Evolutionary conservation across 2,113 vertebrate genomes (phyloP).

Genomic region (Xenopus tropicalis): DNA sequence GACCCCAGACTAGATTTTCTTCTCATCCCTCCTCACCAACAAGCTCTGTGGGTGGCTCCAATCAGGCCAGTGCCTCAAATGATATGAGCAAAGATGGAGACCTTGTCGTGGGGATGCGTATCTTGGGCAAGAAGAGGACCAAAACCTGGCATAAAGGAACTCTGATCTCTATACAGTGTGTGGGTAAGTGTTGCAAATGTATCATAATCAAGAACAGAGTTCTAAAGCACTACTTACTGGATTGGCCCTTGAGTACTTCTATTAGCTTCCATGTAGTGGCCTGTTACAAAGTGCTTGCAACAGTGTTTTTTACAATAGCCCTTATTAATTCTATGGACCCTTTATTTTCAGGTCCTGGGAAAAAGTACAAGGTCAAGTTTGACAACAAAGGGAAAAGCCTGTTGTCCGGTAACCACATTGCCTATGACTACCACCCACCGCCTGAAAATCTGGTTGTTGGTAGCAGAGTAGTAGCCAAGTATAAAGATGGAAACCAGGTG

Average conservation of each 20-base stretch:
- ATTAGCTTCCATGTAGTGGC: no score
- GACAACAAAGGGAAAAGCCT: slow-evolving; percentile 95
- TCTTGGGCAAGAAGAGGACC: slow-evolving; percentile 93
- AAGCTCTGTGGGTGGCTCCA: not conserved
- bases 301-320: not conserved
- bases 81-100: slow-evolving; percentile 79
- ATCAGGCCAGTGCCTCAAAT: slow-evolving; percentile 40
- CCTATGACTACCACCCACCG: slow-evolving; percentile 86
- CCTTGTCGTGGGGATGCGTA: slow-evolving; percentile 80
- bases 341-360: slow-evolving; percentile 64
- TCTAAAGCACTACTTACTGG: no score
- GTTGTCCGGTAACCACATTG: slow-evolving; percentile 93
- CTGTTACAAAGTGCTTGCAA: not conserved
- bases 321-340: not conserved
- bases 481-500: slow-evolving; percentile 91
- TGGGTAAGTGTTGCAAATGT: slow-evolving; percentile 61
- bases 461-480: slow-evolving; percentile 91
- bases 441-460: slow-evolving; percentile 85
- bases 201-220: no score
- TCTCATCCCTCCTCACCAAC: slow-evolving; percentile 40
- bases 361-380: slow-evolving; percentile 96
- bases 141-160: slow-evolving; percentile 94
- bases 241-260: no score
- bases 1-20: not conserved
- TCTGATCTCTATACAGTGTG: slow-evolving; percentile 81